Evolutionary conservation across 2,888 invertebrate species (phyloP).

Genomic region (Dasypolia templi): DNA sequence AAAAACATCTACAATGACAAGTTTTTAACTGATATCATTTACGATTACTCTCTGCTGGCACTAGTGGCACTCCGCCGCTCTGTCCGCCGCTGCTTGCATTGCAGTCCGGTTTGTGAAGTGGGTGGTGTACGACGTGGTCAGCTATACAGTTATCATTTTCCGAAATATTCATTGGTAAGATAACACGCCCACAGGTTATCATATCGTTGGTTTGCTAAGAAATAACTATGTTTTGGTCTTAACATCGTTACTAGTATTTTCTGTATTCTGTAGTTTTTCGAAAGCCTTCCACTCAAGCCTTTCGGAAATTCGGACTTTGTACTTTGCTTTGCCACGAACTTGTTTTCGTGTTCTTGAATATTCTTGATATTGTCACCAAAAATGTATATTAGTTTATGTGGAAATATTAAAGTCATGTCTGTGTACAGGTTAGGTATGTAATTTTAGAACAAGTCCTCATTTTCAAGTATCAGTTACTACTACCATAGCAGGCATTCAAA

Average conservation of each 20-base stretch:
- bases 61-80: too few relatives aligned
- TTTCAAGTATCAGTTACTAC: constrained; percentile 17
- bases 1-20: constrained; percentile 9
- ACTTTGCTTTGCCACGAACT: constrained; percentile 59
- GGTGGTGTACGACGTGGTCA: constrained; percentile 60
- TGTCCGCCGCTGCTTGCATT: not conserved
- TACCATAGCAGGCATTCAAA: not conserved
- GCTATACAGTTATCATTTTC: constrained; percentile 23
- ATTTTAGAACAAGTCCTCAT: constrained; percentile 7
- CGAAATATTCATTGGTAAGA: constrained; percentile 65
- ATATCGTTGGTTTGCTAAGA: not conserved
- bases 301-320: constrained; percentile 73
- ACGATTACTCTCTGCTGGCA: too few relatives aligned
- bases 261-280: not conserved
- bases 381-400: not conserved
- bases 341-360: constrained; percentile 45
- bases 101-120: constrained; percentile 64
- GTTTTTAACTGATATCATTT: constrained; percentile 19
- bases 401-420: constrained; percentile 5
- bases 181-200: constrained; percentile 18
- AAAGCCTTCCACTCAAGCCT: constrained; percentile 51
- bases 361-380: constrained; percentile 13
- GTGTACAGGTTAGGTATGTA: constrained; percentile 31
- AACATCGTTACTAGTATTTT: not conserved
- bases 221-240: constrained; percentile 7